Percentiles rank a stretch among this genome's conserved stretches.
Conservation (phyloP, 1,140 invertebrate species). For the Cydia splendana region DNA sequence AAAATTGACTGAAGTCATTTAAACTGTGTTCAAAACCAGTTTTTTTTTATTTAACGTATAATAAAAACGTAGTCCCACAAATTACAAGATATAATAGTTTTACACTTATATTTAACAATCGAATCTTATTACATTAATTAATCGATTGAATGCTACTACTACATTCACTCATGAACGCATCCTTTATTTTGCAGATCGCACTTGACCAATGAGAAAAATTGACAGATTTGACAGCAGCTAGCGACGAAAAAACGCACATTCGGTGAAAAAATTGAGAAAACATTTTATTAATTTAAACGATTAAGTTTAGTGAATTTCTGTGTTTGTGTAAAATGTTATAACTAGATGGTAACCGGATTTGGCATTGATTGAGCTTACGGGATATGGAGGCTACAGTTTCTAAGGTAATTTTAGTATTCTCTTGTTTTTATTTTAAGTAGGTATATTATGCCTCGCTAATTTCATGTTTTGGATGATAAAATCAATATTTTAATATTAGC, state of each 20-base stretch:
- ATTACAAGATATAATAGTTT: too few relatives aligned
- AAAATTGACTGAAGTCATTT: not conserved
- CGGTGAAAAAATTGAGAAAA: slow-evolving; percentile 1
- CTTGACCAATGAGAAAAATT: slow-evolving; percentile 27
- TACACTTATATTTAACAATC: not conserved
- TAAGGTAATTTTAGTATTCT: slow-evolving; percentile 47
- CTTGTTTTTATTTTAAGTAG: not conserved
- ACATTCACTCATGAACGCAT: not conserved
- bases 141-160: not conserved
- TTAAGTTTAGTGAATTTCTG: not conserved
- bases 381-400: slow-evolving; percentile 48
- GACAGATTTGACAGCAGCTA: slow-evolving; percentile 19
- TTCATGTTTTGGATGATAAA: not conserved
- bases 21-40: not conserved
- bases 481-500: not conserved
- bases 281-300: slow-evolving; percentile 3
- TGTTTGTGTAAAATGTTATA: slow-evolving; percentile 33
- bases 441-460: not conserved
- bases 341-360: slow-evolving; percentile 26
- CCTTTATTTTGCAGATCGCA: not conserved
- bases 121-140: not conserved
- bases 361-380: not conserved
- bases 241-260: slow-evolving; percentile 31
- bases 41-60: not conserved
- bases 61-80: too few relatives aligned